Conservation (phyloP, 2,113 vertebrate genomes). For the Oenanthe oenanthe region DNA sequence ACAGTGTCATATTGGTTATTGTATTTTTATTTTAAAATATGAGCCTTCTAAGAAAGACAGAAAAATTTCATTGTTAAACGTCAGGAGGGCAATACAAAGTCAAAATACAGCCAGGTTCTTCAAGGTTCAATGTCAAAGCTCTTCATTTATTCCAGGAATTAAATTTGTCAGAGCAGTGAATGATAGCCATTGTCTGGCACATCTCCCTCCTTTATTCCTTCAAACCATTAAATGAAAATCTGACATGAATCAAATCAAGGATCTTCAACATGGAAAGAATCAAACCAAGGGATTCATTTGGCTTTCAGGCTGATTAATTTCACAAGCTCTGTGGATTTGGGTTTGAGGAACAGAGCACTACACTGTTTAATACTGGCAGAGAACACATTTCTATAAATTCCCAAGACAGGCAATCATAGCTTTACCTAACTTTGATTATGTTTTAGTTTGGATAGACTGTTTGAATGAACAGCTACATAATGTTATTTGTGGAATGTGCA, state of each 20-base stretch:
- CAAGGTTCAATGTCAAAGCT: constrained; percentile 31
- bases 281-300: constrained; percentile 54
- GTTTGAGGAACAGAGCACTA: constrained; percentile 19
- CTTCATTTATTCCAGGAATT: constrained; percentile 63
- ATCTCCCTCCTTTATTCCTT: constrained; percentile 54
- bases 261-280: constrained; percentile 36
- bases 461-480: constrained; percentile 13
- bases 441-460: constrained; percentile 31
- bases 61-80: constrained; percentile 75
- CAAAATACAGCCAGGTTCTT: constrained; percentile 33
- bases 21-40: background rate
- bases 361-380: constrained; percentile 1
- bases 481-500: constrained; percentile 4
- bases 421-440: constrained; percentile 47
- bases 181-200: constrained; percentile 53
- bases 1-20: background rate
- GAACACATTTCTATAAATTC: constrained; percentile 24
- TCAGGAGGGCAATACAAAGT: constrained; percentile 52
- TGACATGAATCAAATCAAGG: constrained; percentile 64
- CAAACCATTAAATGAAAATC: constrained; percentile 62
- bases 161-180: constrained; percentile 62
- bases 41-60: background rate
- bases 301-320: constrained; percentile 67
- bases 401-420: constrained; percentile 4
- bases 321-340: constrained; percentile 3